Evolutionary conservation across 2,888 invertebrate species (phyloP), one percentile per base, ranked within the genome.

Genomic region (Perithous albicinctus): DNA sequence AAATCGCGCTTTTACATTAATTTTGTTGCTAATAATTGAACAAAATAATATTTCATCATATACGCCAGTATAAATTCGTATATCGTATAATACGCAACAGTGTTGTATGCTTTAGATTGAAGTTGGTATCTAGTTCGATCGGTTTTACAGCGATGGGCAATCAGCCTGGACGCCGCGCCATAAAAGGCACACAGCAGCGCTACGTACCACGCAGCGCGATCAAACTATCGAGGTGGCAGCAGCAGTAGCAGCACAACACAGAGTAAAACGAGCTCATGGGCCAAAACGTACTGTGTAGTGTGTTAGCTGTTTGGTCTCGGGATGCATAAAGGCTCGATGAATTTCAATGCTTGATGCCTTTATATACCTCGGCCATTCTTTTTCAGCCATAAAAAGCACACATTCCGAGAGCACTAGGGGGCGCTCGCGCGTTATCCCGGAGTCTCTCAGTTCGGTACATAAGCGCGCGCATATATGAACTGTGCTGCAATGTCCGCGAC

Each of bases 331-430:
- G 86, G 85, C 85, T 69, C 86, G 84, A 79, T 87, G 87, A 90
- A 89, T 90, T 89, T 89, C 89, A 90, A 90, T 89, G 86, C 87
- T 84, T 84, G 87, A 88, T 87, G 87, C 88, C 86, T 89, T 87
- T 90, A 80, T 90, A 80, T 80, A 84, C 81, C 73, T 78, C 78
- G 84, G 82, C 86, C 87, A 89, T 90, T 90, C 88, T 90, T 87
- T n/a, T 87, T 85, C 85, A 84, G 84, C 83, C 88, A 87, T 89
- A 89, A 90, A 90, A 89, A 89, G 83, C 87, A 87, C 89, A 87
- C 89, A 90, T 89, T 87, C 88, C 87, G 80, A 82, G 80, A 82
- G 84, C 86, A 86, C 86, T 83, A 83, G 86, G 67, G 75, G 86
- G 88, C 89, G 87, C 86, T 78, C 78, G 64, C 78, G 69, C 76